Base-by-base conservation (phyloP, 2,888 invertebrate genomes). In the Melanostoma scalare region DNA sequence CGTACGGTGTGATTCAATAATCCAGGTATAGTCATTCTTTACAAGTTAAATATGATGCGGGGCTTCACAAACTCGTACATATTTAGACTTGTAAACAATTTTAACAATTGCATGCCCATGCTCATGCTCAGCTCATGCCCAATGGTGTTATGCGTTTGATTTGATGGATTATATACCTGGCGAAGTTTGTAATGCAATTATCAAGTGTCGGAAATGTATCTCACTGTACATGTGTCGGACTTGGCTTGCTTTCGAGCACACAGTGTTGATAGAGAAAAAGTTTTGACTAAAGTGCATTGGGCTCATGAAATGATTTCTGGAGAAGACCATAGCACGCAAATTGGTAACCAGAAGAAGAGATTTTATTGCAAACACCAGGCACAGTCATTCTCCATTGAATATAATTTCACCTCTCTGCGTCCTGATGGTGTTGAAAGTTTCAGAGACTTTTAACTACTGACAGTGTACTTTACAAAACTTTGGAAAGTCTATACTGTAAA, bases 141-240 rank as follows among this genome's bases (percentile, higher is more conserved):
- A 9, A 35, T 46, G 20, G 20, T 20, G 20, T 20, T 20, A 20
- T 20, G 20, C 69, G 53, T 74, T 84, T 48, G 53, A 78, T 74
- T 74, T 84, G 78, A 84, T 74, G 82, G 82, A 84, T 84, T 84
- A 84, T 71, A 73, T 58, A 40, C 56, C 78, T 46, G 63, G 65
- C 35, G 73, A 84, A 78, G 69, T 82, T 79, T 71, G 74, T 78
- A 79, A 84, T 67, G 84, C 78, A 84, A 84, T 84, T 84, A 84
- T 84, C 71, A 84, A 79, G 84, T 84, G 84, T 79, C 84, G 84
- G 84, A 84, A 84, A 79, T 84, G 67, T 82, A 73, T 74, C 68
- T 63, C 50, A 20, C 20, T 3, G 36, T 5, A 3, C 30, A 6
- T 46, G 20, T 8, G 33, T n/a, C 9, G 60, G 20, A 48, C 46